Evolutionary conservation across 2,888 invertebrate species (phyloP), one percentile per base, ranked within the genome.

Genomic region (Spodoptera exigua): DNA sequence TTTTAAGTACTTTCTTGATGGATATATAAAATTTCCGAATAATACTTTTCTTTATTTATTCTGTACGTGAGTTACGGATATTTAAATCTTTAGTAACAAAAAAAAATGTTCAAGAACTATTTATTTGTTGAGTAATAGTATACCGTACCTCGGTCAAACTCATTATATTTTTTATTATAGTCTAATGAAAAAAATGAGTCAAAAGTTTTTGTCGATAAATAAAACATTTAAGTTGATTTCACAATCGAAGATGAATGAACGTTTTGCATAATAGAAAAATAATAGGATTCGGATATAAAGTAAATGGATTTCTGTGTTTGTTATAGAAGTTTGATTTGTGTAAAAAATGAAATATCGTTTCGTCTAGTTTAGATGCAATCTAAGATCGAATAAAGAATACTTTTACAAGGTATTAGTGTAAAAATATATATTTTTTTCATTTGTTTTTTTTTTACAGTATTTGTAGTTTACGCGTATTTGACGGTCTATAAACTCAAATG

Each of bases 21-120:
- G 60, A 70, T 73, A 70, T 70, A 44, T 55, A 9, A 12, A 16
- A 37, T 43, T 37, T 65, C 61, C 56, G 55, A 58, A 61, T 56
- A 54, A 52, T 73, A n/a, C 14, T 54, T 67, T 70, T 43, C 0
- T 7, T 61, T 27, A 70, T 73, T 70, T 74, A 59, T 66, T 67
- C 67, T 55, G 48, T 61, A 70, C 70, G 74, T 68, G 68, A 51
- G 53, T 57, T 51, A 61, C 58, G 52, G 52, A 58, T 57, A 39
- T 57, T 54, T 43, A 13, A 34, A 11, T 11, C 34, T 41, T 34
- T 13, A 45, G 36, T 51, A 43, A 44, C n/a, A 53, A 66, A 56
- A 63, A 63, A 57, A n/a, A 10, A 3, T 36, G 44, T 32, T 16
- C 9, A 27, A 46, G 13, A 43, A 35, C 43, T 45, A 59, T 39